Evolutionary conservation across 2,888 invertebrate species (phyloP).

Genomic region (Sympetrum striolatum): DNA sequence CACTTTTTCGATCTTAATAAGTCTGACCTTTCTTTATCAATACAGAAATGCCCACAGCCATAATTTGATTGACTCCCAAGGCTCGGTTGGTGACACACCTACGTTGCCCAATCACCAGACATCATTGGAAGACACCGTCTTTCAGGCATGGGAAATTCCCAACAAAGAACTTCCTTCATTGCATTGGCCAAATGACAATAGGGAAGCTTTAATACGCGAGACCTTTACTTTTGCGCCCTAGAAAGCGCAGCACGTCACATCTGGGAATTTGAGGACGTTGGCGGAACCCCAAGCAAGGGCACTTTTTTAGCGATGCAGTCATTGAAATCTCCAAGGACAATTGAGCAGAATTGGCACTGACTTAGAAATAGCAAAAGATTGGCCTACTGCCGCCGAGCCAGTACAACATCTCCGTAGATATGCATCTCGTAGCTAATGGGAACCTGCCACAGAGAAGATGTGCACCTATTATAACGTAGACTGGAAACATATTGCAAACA

Average conservation of each 20-base stretch:
- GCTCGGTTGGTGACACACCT: no score
- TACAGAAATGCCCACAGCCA: no score
- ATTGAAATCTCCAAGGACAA: not conserved
- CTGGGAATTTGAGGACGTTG: not conserved
- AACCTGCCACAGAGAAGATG: not conserved
- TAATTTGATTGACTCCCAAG: no score
- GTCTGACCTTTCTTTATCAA: no score
- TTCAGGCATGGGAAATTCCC: not conserved
- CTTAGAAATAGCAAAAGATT: not conserved
- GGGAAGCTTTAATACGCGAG: not conserved
- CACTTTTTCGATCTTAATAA: no score
- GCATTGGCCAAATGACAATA: not conserved
- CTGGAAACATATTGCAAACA: not conserved
- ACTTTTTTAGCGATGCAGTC: not conserved
- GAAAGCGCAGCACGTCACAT: not conserved
- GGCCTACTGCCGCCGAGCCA: not conserved
- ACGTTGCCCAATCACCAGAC: not conserved
- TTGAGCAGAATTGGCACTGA: not conserved
- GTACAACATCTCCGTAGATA: not conserved
- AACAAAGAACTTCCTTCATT: not conserved
- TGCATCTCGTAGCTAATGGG: not conserved
- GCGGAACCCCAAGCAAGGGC: not conserved
- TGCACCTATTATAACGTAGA: not conserved
- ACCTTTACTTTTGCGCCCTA: not conserved
- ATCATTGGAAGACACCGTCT: not conserved